Evolutionary conservation across 1,140 invertebrate species (phyloP), one percentile per base, ranked within the genome.

Genomic region (Acyrthosiphon pisum): DNA sequence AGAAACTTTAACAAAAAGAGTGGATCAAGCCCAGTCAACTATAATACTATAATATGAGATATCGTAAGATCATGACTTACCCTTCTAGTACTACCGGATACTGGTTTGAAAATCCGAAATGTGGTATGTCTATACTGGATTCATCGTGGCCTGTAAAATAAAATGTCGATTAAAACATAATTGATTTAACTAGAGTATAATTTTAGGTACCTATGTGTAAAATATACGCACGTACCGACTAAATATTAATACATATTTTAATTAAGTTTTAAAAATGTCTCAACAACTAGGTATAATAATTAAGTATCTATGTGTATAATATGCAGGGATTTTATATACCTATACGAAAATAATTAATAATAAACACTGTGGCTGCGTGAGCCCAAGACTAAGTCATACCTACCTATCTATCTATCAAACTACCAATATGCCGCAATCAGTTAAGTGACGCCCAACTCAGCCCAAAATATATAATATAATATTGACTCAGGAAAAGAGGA

Each of bases 71-170:
- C 22, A 50, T 53, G 20, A 86, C 81, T 93, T 86, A 93, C 91
- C 91, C 91, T 53, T 93, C 91, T n/a, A 92, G 35, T 18, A 93
- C 53, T 18, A 93, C 35, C 8, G 91, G 91, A 53, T 84, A 68
- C 37, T 93, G 91, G 23, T 93, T 93, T 37, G 91, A 86, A 86
- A 93, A 93, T 53, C 91, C 91, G 18, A 93, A 93, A 41, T 93
- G 81, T 26, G 91, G 91, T 41, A 93, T 53, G 76, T 93, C 91
- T 22, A 93, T 44, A 37, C 53, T 86, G 8, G 91, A 93, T 84
- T 93, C 91, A 44, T 93, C 76, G 6, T 81, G 91, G 84, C 91
- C 91, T 93, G 37, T 83, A 93, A 93, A 48, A 92, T 23, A 50
- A 68, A 18, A 76, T 86, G 1, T 35, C 35, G 35, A 83, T 83